Conservation (phyloP, 2,113 vertebrate genomes). For the Ranitomeya imitator region DNA sequence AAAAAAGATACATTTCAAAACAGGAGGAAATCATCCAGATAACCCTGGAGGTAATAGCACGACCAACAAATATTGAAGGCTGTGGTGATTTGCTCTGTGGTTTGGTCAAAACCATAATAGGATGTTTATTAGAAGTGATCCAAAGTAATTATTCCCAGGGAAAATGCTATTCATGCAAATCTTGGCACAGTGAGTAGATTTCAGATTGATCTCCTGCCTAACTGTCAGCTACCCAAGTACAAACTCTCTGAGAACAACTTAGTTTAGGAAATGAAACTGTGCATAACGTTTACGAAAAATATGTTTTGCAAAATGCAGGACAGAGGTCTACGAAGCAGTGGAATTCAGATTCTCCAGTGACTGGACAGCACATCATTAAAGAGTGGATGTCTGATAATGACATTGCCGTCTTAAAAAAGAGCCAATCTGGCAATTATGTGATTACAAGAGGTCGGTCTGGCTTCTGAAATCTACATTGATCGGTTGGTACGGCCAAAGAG, state of each 20-base stretch:
- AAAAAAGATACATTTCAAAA: background rate
- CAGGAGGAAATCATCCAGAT: background rate
- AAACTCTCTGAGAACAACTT: slow-evolving; percentile 39
- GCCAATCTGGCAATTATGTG: background rate
- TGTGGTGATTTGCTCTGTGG: slow-evolving; percentile 37
- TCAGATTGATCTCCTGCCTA: slow-evolving; percentile 49
- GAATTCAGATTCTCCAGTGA: background rate
- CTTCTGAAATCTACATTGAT: background rate
- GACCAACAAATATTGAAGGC: background rate
- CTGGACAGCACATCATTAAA: background rate
- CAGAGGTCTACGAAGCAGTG: background rate
- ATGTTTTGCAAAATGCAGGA: background rate
- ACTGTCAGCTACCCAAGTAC: slow-evolving; percentile 46
- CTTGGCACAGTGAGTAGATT: slow-evolving; percentile 8
- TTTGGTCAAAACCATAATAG: slow-evolving; percentile 38
- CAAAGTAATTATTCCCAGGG: slow-evolving; percentile 50
- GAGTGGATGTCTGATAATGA: background rate
- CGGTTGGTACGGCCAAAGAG: too few species aligned
- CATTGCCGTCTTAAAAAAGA: too few species aligned
- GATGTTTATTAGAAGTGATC: slow-evolving; percentile 52
- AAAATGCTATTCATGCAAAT: slow-evolving; percentile 51
- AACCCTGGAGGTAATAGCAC: background rate
- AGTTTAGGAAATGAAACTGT: slow-evolving; percentile 42
- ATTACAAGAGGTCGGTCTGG: background rate
- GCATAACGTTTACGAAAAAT: slow-evolving; percentile 9